These are phyloP conservation scores for Meloidogyne hapla DNA, from an alignment of 1,140 invertebrate genomes.

Conservation along the genomic window DNA sequence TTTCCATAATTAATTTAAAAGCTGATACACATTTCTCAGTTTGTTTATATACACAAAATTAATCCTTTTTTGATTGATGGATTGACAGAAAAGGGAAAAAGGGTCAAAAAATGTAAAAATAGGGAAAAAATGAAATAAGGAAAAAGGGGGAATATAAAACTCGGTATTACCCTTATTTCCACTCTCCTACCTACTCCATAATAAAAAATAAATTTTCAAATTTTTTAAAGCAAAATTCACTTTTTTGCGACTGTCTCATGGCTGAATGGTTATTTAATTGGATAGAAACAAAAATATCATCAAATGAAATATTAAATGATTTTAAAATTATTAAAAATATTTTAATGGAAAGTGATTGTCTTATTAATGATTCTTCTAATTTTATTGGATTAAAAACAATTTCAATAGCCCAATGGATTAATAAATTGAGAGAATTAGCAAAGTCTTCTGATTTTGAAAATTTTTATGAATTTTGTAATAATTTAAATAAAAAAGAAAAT, in stretches of 20 bases:
- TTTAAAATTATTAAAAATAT: neutral
- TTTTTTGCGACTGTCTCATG: neutral
- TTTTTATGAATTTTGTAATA: conserved; percentile 1
- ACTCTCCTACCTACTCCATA: too few relatives aligned
- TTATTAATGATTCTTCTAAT: neutral
- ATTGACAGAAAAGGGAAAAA: too few relatives aligned
- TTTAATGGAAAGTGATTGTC: neutral
- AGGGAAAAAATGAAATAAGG: too few relatives aligned
- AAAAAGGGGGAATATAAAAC: too few relatives aligned
- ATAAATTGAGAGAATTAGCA: neutral
- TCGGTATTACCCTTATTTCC: too few relatives aligned
- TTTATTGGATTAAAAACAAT: neutral
- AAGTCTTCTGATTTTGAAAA: neutral
- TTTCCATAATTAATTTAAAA: too few relatives aligned
- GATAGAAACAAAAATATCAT: neutral
- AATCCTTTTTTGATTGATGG: too few relatives aligned
- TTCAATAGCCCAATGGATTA: neutral
- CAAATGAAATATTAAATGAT: neutral
- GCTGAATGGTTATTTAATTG: conserved; percentile 1
- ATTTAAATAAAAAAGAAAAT: conserved; percentile 1
- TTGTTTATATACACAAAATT: too few relatives aligned
- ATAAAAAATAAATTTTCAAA: too few relatives aligned
- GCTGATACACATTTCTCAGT: too few relatives aligned
- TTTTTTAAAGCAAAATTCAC: neutral
- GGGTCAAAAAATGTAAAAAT: too few relatives aligned